Evolutionary conservation across 2,888 invertebrate species (phyloP).

Genomic region (Epinotia nisella): DNA sequence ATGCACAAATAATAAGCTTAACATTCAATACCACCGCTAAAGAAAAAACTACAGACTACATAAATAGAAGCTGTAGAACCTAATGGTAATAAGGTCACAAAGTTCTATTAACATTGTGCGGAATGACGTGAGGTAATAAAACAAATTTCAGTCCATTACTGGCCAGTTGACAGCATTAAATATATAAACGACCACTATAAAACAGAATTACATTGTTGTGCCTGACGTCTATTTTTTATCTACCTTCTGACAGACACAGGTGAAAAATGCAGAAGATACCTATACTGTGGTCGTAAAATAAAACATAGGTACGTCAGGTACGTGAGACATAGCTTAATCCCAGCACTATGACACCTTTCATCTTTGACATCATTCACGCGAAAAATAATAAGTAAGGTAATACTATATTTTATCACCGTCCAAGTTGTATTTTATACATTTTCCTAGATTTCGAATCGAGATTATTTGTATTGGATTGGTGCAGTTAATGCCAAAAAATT

Average conservation of each 20-base stretch:
- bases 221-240: slow-evolving; percentile 65
- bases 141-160: slow-evolving; percentile 59
- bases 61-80: not conserved
- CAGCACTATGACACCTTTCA: slow-evolving; percentile 1
- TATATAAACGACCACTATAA: slow-evolving; percentile 61
- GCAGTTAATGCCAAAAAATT: slow-evolving; percentile 38
- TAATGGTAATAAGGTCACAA: not conserved
- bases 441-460: not conserved
- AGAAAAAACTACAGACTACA: not conserved
- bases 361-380: not conserved
- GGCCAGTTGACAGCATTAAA: slow-evolving; percentile 57
- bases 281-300: not conserved
- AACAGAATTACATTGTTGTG: slow-evolving; percentile 68
- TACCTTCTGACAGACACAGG: not conserved
- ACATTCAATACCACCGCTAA: not conserved
- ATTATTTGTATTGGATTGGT: not conserved
- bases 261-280: not conserved
- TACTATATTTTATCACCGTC: not conserved
- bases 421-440: not conserved
- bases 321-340: not conserved
- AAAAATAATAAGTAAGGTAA: too few species aligned
- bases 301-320: too few species aligned
- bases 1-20: not conserved
- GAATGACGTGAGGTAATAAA: slow-evolving; percentile 44
- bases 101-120: slow-evolving; percentile 32